phyloP scores from a whole-genome alignment of 1,140 invertebrate species.

The Caerostris darwini region DNA sequence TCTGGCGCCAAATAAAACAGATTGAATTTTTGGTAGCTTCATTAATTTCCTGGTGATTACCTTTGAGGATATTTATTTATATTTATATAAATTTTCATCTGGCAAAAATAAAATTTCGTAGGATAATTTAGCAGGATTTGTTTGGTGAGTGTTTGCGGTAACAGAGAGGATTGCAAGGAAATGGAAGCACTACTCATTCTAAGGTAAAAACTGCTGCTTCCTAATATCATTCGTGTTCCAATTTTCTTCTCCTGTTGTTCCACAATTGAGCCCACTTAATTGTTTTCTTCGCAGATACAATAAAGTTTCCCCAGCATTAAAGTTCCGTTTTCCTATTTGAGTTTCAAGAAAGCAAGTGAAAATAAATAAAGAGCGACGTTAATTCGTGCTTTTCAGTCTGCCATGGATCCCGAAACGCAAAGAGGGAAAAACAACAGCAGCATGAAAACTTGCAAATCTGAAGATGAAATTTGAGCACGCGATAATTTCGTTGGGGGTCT shows the following conservation, averaged over 20 bases:
- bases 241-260: neutral
- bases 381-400: constrained; percentile 38
- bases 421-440: constrained; percentile 14
- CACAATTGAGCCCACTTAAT: neutral
- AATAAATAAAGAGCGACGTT: constrained; percentile 17
- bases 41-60: too few species aligned
- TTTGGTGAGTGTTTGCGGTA: too few species aligned
- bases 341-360: neutral
- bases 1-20: too few species aligned
- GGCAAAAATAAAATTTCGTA: too few species aligned
- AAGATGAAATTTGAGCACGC: constrained; percentile 56
- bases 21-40: too few species aligned
- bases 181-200: neutral
- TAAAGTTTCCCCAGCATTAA: constrained; percentile 6
- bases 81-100: too few species aligned
- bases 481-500: constrained; percentile 49
- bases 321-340: neutral
- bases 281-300: constrained; percentile 12
- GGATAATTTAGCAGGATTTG: too few species aligned
- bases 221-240: constrained; percentile 1
- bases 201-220: neutral
- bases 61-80: too few species aligned
- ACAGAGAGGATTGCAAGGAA: too few species aligned
- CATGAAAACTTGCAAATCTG: constrained; percentile 19
- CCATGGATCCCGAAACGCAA: neutral